Conservation (phyloP, 2,113 vertebrate species). For the Balaeniceps rex region DNA sequence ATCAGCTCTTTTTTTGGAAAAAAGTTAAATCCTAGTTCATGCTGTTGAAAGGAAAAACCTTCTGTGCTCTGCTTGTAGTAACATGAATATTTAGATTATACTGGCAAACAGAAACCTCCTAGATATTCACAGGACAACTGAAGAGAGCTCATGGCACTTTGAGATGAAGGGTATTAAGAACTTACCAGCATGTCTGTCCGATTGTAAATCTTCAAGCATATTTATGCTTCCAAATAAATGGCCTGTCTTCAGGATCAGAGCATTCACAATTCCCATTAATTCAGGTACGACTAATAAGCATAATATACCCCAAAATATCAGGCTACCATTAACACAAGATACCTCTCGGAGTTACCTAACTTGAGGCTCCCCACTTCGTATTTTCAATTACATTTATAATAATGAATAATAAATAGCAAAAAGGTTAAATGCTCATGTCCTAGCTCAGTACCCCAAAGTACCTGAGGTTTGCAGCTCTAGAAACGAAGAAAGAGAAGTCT, state of each 20-base stretch:
- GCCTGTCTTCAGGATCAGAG: neutral
- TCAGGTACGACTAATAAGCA: neutral
- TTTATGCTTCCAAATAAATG: neutral
- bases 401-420: neutral
- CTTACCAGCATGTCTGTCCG: rapidly evolving
- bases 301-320: neutral
- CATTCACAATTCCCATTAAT: neutral
- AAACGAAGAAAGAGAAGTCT: neutral
- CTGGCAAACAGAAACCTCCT: neutral
- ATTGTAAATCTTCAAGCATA: neutral
- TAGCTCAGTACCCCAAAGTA: neutral
- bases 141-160: neutral
- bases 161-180: neutral
- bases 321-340: neutral
- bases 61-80: neutral
- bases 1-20: neutral
- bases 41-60: neutral
- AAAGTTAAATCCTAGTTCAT: neutral
- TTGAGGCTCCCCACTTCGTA: neutral
- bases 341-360: neutral
- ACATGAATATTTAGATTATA: neutral
- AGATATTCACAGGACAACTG: neutral
- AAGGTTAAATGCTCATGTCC: neutral
- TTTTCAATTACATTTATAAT: neutral
- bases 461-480: neutral